Percentiles rank a stretch among this genome's conserved stretches.
phyloP scores from a whole-genome alignment of 1,140 invertebrate species.

The Drosophila nasuta region DNA sequence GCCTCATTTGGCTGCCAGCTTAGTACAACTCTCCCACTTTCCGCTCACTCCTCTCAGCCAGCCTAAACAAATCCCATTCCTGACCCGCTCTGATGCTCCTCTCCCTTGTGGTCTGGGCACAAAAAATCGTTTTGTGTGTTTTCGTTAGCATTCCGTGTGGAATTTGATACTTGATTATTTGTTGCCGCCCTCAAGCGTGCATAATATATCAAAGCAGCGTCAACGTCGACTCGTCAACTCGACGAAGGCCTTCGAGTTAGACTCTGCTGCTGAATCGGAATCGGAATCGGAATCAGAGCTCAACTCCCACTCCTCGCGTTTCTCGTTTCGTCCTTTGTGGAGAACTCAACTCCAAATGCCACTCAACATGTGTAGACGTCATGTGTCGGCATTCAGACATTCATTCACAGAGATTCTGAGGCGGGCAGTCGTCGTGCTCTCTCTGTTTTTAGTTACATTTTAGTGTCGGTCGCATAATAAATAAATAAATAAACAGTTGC shows the following conservation, averaged over 20 bases:
- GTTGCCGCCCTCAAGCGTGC: constrained; percentile 80
- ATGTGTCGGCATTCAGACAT: constrained; percentile 60
- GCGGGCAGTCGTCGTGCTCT: constrained; percentile 24
- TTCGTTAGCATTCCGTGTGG: constrained; percentile 81
- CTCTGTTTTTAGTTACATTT: constrained; percentile 80
- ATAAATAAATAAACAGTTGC: constrained; percentile 79
- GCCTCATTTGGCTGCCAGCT: constrained; percentile 74
- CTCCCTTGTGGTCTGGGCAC: constrained; percentile 48
- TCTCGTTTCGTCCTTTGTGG: background rate
- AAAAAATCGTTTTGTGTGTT: constrained; percentile 70
- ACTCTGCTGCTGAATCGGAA: constrained; percentile 24
- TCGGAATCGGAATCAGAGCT: constrained; percentile 14
- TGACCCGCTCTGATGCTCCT: constrained; percentile 10
- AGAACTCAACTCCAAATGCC: constrained; percentile 33
- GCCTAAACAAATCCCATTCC: constrained; percentile 35
- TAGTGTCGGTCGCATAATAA: constrained; percentile 80
- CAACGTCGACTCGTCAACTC: constrained; percentile 65
- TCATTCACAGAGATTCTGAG: background rate
- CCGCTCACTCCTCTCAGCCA: background rate
- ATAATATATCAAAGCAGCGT: constrained; percentile 81
- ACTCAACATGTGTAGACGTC: constrained; percentile 73
- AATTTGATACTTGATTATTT: constrained; percentile 83
- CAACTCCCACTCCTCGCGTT: background rate
- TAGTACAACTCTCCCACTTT: constrained; percentile 27
- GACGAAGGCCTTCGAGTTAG: constrained; percentile 38